These are phyloP conservation scores for Aphelinus certus DNA, from an alignment of 1,140 invertebrate species.

Conservation along the genomic window DNA sequence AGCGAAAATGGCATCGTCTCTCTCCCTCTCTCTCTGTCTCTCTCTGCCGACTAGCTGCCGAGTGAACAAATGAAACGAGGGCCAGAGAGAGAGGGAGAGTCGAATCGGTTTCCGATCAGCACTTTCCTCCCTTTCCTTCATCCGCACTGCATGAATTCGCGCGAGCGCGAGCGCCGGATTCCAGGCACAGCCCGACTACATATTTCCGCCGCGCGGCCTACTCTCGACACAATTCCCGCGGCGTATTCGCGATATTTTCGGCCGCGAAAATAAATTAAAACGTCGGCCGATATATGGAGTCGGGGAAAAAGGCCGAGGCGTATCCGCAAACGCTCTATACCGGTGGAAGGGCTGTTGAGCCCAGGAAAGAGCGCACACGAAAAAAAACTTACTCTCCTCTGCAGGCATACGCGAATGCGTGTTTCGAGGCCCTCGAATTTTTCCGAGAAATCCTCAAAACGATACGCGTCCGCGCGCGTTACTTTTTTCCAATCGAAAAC, in stretches of 20 bases:
- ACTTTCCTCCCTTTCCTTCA: background rate
- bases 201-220: constrained; percentile 5
- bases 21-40: too few relatives aligned
- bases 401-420: background rate
- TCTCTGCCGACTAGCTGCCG: too few relatives aligned
- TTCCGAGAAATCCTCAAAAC: background rate
- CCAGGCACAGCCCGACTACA: constrained; percentile 14
- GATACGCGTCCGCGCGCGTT: too few relatives aligned
- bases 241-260: constrained; percentile 13
- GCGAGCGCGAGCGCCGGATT: background rate
- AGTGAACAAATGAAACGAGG: too few relatives aligned
- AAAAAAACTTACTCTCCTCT: background rate
- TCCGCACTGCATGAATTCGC: constrained; percentile 10
- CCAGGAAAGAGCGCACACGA: background rate
- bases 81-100: too few relatives aligned
- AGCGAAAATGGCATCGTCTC: too few relatives aligned
- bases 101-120: constrained; percentile 16
- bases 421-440: constrained; percentile 38
- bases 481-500: too few relatives aligned
- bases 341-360: too few relatives aligned
- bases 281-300: background rate
- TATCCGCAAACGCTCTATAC: too few relatives aligned
- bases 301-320: too few relatives aligned
- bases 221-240: background rate
- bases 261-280: constrained; percentile 43